A percentile compares a stretch with the other conserved stretches of the same genome.
Evolutionary conservation across 2,113 vertebrate genomes (phyloP).

Genomic region (Numida meleagris): DNA sequence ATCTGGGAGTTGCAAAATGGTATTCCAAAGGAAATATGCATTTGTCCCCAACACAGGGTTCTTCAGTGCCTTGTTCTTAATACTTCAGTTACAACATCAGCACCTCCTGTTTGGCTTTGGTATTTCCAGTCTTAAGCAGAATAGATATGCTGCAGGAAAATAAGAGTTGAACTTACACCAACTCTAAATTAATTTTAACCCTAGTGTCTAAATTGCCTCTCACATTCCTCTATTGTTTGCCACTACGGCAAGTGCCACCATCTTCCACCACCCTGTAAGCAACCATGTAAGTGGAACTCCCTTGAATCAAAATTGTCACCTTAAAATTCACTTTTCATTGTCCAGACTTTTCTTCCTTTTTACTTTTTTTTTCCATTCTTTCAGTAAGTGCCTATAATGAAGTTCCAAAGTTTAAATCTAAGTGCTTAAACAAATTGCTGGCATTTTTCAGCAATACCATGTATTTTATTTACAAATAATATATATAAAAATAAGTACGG

Average conservation of each 20-base stretch:
- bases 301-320: background rate
- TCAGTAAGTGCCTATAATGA: background rate
- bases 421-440: background rate
- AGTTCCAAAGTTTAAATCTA: background rate
- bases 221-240: background rate
- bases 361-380: background rate
- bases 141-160: background rate
- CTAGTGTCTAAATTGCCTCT: background rate
- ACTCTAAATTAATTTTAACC: background rate
- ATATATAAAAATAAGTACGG: too few species aligned
- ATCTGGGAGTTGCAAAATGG: background rate
- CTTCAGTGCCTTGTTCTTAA: background rate
- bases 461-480: background rate
- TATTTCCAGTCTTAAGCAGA: background rate
- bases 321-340: background rate
- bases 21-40: background rate
- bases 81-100: background rate
- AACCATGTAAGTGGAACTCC: background rate
- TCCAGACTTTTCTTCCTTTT: accelerated
- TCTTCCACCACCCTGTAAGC: background rate
- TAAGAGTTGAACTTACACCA: accelerated
- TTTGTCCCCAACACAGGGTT: background rate
- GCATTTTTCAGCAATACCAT: background rate
- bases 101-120: background rate
- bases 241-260: background rate